Base-by-base conservation (phyloP, 1,140 invertebrate genomes). In the Caenorhabditis brenneri region DNA sequence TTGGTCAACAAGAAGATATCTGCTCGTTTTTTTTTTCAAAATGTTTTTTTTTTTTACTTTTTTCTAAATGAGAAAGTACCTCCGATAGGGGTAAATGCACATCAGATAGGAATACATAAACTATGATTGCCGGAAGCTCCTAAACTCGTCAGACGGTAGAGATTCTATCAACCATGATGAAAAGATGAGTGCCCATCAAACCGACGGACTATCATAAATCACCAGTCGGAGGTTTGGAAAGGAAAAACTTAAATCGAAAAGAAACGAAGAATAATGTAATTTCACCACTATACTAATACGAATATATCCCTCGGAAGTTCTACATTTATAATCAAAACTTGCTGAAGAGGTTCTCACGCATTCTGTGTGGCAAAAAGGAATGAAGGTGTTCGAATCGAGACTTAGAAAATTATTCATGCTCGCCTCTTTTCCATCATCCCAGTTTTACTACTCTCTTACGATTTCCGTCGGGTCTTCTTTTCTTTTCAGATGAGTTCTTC, bases 81-180 rank as follows among this genome's bases (percentile, higher is more conserved):
- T 65, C 31, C 36, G 4, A 36, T 33, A 4, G 15, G n/a, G 36
- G n/a, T 42, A 74, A 74, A 74, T 36, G 58, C 16, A 36, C 65
- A 74, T 74, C 65, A 74, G 65, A 74, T 74, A 65, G 36, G 36
- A 65, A n/a, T n/a, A n/a, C n/a, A n/a, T 74, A 29, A n/a, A 74
- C 33, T 42, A 42, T 46, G 65, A 22, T 33, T 74, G 42, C 36
- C 65, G 65, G 65, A 74, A 74, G 36, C 65, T 74, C 65, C 65
- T 74, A 74, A 74, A 74, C 65, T 74, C 65, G 65, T 74, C 65
- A 42, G 16, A 33, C 36, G n/a, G 36, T 3, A 42, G n/a, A 42
- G 65, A 74, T 74, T 74, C 65, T 33, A 74, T 74, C 65, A 74
- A 42, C 65, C 65, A 36, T 33, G 42, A 39, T 39, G 42, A 39